Percentiles rank a stretch among this genome's conserved stretches.
Conservation (phyloP, 2,888 invertebrate species). For the Dryobota labecula region DNA sequence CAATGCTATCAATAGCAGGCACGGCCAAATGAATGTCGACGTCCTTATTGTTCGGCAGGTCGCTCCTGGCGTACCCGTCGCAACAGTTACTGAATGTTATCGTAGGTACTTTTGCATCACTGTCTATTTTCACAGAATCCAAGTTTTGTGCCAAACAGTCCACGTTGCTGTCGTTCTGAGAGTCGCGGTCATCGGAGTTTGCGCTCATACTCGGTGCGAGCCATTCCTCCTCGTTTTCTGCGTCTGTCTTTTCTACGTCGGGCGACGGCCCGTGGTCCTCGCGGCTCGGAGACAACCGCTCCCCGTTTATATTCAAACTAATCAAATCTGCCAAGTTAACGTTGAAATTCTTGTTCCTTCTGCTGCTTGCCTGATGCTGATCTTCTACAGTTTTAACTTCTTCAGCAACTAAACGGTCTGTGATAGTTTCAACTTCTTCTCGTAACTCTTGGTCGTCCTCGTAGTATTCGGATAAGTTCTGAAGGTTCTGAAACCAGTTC, state of each 20-base stretch:
- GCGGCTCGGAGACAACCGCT: slow-evolving; percentile 79
- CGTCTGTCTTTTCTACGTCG: slow-evolving; percentile 76
- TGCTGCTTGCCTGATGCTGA: slow-evolving; percentile 61
- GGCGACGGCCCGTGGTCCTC: slow-evolving; percentile 79
- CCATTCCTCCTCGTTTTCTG: slow-evolving; percentile 87
- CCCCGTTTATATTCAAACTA: slow-evolving; percentile 82
- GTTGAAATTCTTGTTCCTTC: slow-evolving; percentile 80
- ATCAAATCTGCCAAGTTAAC: slow-evolving; percentile 86
- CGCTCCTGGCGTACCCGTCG: slow-evolving; percentile 78
- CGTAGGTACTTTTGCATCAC: slow-evolving; percentile 84
- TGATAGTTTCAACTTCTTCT: slow-evolving; percentile 82
- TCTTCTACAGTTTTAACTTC: slow-evolving; percentile 74
- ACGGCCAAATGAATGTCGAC: slow-evolving; percentile 85
- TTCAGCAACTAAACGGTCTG: slow-evolving; percentile 80
- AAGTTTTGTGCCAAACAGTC: slow-evolving; percentile 82
- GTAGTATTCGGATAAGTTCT: slow-evolving; percentile 87
- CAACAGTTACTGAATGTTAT: slow-evolving; percentile 89
- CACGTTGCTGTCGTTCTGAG: slow-evolving; percentile 75
- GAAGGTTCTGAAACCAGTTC: slow-evolving; percentile 84
- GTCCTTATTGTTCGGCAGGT: slow-evolving; percentile 79
- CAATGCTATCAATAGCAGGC: slow-evolving; percentile 83
- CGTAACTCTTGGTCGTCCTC: slow-evolving; percentile 85
- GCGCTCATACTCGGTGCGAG: slow-evolving; percentile 86
- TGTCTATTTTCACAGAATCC: slow-evolving; percentile 80
- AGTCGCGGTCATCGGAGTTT: slow-evolving; percentile 79